A percentile compares a stretch with the other conserved stretches of the same genome.
phyloP scores from a whole-genome alignment of 2,888 invertebrate species.

The Cheilosia impressa region DNA sequence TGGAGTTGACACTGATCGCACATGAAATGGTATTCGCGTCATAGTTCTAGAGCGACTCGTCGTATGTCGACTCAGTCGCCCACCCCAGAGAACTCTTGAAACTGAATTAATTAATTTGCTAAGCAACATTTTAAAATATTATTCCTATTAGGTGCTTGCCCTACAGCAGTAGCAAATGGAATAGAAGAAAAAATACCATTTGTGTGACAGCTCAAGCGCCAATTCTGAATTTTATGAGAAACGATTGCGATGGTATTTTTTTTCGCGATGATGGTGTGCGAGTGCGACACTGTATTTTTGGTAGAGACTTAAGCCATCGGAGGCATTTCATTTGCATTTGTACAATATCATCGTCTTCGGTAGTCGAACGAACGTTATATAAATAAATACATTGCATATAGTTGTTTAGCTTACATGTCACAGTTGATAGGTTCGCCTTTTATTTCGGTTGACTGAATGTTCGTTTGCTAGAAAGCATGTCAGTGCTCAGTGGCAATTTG shows the following conservation, averaged over 20 bases:
- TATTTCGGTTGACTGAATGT: conserved; percentile 66
- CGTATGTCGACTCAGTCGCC: conserved; percentile 47
- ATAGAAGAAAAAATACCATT: conserved; percentile 21
- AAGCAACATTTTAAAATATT: conserved; percentile 45
- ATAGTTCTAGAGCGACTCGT: conserved; percentile 42
- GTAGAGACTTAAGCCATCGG: conserved; percentile 30
- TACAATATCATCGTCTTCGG: neutral
- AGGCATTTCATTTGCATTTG: conserved; percentile 50
- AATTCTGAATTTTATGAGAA: conserved; percentile 16
- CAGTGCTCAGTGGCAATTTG: conserved; percentile 70
- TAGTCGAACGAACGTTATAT: conserved; percentile 39
- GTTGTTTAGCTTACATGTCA: conserved; percentile 42
- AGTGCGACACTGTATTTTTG: conserved; percentile 2
- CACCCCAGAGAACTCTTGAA: conserved; percentile 67
- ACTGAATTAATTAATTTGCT: conserved; percentile 65
- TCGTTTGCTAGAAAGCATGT: conserved; percentile 65
- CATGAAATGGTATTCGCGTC: conserved; percentile 43
- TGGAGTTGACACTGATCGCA: conserved; percentile 69
- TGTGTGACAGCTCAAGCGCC: conserved; percentile 67
- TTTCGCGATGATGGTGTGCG: neutral
- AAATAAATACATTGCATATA: conserved; percentile 18
- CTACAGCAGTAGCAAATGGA: neutral
- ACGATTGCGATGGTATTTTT: conserved; percentile 27
- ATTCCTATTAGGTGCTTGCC: conserved; percentile 31
- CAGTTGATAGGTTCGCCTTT: conserved; percentile 71